Base-by-base conservation (phyloP, 2,888 invertebrate genomes). In the Oxystoma pomonae region DNA sequence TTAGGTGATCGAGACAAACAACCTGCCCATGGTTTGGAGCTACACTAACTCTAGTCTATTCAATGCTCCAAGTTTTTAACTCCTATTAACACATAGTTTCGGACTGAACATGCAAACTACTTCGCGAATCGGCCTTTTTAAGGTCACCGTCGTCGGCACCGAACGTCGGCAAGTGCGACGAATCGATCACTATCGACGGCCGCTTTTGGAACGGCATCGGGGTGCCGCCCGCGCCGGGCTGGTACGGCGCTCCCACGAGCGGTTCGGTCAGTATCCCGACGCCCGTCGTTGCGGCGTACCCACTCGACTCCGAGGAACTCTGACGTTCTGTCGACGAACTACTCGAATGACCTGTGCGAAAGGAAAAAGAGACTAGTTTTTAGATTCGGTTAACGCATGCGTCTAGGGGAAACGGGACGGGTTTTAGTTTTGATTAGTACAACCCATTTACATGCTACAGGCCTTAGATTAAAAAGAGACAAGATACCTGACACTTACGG, bases 51-150 rank as follows among this genome's bases (percentile, higher is more conserved):
- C n/a, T n/a, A n/a, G n/a, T n/a, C n/a, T n/a, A n/a, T n/a, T n/a
- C n/a, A n/a, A n/a, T n/a, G n/a, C n/a, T n/a, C n/a, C n/a, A n/a
- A n/a, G n/a, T 35, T 35, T 12, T 35, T 35, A 35, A 56, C 19
- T 0, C 50, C 52, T 22, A 60, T 58, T 69, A 73, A 68, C 81
- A 81, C 80, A 81, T 81, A 51, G 81, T 81, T 75, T 81, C 81
- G 50, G 80, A 78, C 67, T 80, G 81, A 79, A 81, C 79, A 69
- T 80, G 80, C 50, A 81, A 74, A 72, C 80, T 80, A 61, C 69
- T 73, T 66, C 78, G 77, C 51, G 80, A 80, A 64, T 78, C 79
- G 61, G 78, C 76, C 70, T 78, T 79, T 56, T 68, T 65, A 19
- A 69, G 73, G 12, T 35, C 12, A 12, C 35, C 12, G 20, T 72